Percentiles rank a stretch among this genome's conserved stretches.
These are phyloP conservation scores for Hyaena hyaena DNA, from an alignment of 2,113 vertebrate species.

Conservation along the genomic window DNA sequence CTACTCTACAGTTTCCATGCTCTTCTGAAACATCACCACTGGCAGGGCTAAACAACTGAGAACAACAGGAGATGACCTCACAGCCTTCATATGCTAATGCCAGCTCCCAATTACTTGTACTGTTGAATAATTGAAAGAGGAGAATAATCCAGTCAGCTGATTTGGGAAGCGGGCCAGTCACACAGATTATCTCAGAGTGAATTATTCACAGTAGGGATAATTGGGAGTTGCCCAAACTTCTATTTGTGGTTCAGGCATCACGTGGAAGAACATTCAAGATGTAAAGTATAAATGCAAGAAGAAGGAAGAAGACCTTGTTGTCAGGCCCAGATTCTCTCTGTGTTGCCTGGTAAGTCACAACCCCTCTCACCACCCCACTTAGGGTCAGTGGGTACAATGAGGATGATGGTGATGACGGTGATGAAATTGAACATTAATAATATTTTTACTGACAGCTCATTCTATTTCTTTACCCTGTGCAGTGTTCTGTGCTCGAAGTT, in stretches of 20 bases:
- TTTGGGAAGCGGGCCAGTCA: slow-evolving; percentile 62
- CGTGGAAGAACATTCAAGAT: slow-evolving; percentile 10
- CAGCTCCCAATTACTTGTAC: slow-evolving; percentile 72
- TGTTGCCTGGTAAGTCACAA: neutral
- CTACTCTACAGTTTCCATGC: slow-evolving; percentile 6
- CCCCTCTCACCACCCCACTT: neutral
- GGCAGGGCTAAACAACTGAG: slow-evolving; percentile 28
- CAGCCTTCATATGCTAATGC: slow-evolving; percentile 34
- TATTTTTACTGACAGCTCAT: neutral
- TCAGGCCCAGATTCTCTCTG: neutral
- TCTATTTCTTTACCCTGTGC: neutral
- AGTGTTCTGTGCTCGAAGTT: neutral
- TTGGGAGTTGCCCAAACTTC: slow-evolving; percentile 74
- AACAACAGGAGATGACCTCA: slow-evolving; percentile 67
- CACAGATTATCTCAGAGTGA: slow-evolving; percentile 74
- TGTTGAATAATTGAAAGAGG: slow-evolving; percentile 76
- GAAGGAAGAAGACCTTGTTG: neutral
- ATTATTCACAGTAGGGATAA: slow-evolving; percentile 73
- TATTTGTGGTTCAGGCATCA: slow-evolving; percentile 62
- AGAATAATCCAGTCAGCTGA: slow-evolving; percentile 75
- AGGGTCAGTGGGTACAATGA: neutral
- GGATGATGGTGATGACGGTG: neutral
- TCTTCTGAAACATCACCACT: slow-evolving; percentile 42
- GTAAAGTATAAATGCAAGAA: neutral
- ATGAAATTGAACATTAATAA: neutral